These are phyloP conservation scores for Otolemur garnettii DNA, from an alignment of 2,113 vertebrate species.

Conservation along the genomic window DNA sequence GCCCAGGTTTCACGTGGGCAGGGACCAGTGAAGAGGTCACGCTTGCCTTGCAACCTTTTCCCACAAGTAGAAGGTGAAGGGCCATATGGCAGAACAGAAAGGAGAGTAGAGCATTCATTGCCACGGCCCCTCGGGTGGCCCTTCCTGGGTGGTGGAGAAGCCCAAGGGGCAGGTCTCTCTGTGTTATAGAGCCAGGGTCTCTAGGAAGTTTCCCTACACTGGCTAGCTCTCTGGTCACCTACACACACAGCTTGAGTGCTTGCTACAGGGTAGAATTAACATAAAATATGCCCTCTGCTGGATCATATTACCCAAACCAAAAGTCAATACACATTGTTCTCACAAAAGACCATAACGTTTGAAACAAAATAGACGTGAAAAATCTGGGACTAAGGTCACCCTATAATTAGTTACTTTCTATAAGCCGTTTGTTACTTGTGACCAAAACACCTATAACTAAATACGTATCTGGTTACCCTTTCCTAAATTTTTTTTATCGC, in stretches of 20 bases:
- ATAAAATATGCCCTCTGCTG: not conserved
- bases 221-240: not conserved
- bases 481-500: not conserved
- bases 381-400: not conserved
- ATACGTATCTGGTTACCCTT: not conserved
- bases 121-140: not conserved
- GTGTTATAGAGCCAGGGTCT: not conserved
- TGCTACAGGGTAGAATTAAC: not conserved
- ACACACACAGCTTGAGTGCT: not conserved
- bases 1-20: not conserved
- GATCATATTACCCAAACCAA: not conserved
- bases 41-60: not conserved
- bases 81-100: not conserved
- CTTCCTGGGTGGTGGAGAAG: not conserved
- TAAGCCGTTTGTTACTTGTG: slow-evolving; percentile 16
- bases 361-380: slow-evolving; percentile 11
- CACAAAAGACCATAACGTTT: not conserved
- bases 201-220: not conserved
- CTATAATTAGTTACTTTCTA: not conserved
- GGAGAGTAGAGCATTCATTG: not conserved
- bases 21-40: not conserved
- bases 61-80: not conserved
- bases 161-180: not conserved
- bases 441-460: not conserved
- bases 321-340: not conserved